Evolutionary conservation across 92 coral and sea anemone genomes (phyloP), one percentile per base, ranked within the genome.

Genomic region (Meandrina meandrites): DNA sequence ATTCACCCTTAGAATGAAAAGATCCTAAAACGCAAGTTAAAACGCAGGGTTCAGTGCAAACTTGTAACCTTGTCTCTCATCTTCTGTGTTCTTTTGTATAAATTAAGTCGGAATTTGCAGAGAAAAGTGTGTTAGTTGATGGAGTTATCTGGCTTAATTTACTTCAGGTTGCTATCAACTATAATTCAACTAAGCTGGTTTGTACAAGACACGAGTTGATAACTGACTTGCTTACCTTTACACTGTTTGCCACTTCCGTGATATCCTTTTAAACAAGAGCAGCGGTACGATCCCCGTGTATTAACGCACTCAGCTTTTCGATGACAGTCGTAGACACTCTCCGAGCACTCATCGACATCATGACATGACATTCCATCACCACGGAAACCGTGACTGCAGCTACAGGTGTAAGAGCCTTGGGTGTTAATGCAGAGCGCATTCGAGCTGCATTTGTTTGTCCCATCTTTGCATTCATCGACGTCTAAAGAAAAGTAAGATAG

Each of bases 201-300:
- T 48, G 14, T 4, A 4, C 9, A 8, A 12, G 6, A 48, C 53
- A 48, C 9, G 8, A 8, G 71, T 10, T 27, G 2, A 17, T 66
- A 17, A 1, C 27, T 27, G 48, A 24, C 48, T 73, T 73, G 50
- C 51, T 73, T 36, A 73, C 78, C 64, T 50, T 50, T 36, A 54
- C 86, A 83, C 51, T 68, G 66, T 5, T 53, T 50, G 16, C 86
- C 86, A 83, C 71, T 71, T 21, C 86, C 86, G 2, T 12, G 51
- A 35, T 83, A 83, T 16, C 86, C 86, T 32, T 83, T 71, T 1
- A n/a, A 13, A 53, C 86, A 83, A 4, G 78, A 36, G 34, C 86
- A 83, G 7, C 54, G 47, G 32, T 83, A 83, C 5, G 86, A 83
- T 31, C 86, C 86, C 50, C 70, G 0, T 0, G 86, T 83, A 32